These are phyloP conservation scores for Helicoverpa assulta DNA, from an alignment of 2,888 invertebrate species.

Conservation along the genomic window DNA sequence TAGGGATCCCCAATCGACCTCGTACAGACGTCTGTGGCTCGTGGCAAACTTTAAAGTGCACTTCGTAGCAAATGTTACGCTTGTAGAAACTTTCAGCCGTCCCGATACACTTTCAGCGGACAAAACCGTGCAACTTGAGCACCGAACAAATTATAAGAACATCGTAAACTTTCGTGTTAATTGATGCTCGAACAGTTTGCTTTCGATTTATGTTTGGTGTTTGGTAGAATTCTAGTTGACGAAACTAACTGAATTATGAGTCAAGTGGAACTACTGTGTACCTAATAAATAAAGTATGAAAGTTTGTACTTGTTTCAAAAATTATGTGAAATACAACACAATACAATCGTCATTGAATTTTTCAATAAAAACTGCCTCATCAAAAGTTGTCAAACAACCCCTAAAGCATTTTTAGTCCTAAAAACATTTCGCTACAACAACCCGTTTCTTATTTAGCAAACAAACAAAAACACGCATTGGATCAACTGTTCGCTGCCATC, in stretches of 20 bases:
- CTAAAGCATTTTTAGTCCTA: background rate
- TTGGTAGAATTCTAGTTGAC: conserved; percentile 3
- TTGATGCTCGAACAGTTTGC: conserved; percentile 36
- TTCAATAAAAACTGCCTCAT: background rate
- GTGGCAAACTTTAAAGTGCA: conserved; percentile 73
- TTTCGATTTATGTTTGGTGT: conserved; percentile 37
- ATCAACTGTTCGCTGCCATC: conserved; percentile 19
- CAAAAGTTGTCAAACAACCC: background rate
- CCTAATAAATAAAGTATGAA: too few relatives aligned
- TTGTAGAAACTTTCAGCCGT: conserved; percentile 54
- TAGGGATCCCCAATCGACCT: conserved; percentile 50
- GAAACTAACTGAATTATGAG: background rate
- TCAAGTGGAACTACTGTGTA: background rate
- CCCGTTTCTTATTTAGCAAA: conserved; percentile 19
- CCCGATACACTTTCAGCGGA: conserved; percentile 53
- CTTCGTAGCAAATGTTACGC: conserved; percentile 71
- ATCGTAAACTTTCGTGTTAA: conserved; percentile 52
- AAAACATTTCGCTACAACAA: background rate
- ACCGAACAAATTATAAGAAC: conserved; percentile 57
- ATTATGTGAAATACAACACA: too few relatives aligned
- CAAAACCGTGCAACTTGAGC: conserved; percentile 40
- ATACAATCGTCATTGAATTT: background rate
- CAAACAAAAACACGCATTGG: conserved; percentile 39
- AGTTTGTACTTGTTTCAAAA: too few relatives aligned
- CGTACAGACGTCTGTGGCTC: conserved; percentile 57